Conservation (phyloP, 2,797 vertebrate genomes). For the Myoxocephalus aenaeus region DNA sequence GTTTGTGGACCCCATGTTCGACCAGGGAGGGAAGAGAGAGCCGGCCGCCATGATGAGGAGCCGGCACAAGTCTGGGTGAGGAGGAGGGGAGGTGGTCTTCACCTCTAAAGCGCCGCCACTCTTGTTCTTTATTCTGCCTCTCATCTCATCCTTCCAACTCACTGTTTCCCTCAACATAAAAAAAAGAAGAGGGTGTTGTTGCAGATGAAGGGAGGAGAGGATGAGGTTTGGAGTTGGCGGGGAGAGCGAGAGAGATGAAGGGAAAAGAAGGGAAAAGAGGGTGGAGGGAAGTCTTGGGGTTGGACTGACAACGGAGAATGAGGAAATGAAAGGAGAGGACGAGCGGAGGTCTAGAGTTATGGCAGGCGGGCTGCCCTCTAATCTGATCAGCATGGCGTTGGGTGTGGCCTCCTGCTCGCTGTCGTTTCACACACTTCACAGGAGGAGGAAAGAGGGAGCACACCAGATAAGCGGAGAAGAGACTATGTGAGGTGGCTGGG, state of each 20-base stretch:
- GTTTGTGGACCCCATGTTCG: conserved; percentile 96
- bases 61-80: conserved; percentile 88
- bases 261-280: conserved; percentile 28
- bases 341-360: conserved; percentile 74
- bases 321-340: conserved; percentile 58
- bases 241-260: conserved; percentile 46
- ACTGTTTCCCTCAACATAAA: neutral
- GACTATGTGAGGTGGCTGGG: conserved; percentile 13
- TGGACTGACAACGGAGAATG: conserved; percentile 24
- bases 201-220: conserved; percentile 49
- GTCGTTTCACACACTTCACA: conserved; percentile 50
- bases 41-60: conserved; percentile 85
- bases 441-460: conserved; percentile 13
- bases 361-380: conserved; percentile 77
- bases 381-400: conserved; percentile 80
- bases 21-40: conserved; percentile 91
- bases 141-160: neutral
- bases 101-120: neutral
- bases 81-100: conserved; percentile 21
- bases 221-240: conserved; percentile 63
- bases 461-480: conserved; percentile 29
- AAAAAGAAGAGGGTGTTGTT: conserved; percentile 26
- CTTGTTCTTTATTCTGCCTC: neutral
- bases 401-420: conserved; percentile 76
- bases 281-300: conserved; percentile 40